Evolutionary conservation across 2,888 invertebrate genomes (phyloP).

Genomic region (Rhagonycha lutea): DNA sequence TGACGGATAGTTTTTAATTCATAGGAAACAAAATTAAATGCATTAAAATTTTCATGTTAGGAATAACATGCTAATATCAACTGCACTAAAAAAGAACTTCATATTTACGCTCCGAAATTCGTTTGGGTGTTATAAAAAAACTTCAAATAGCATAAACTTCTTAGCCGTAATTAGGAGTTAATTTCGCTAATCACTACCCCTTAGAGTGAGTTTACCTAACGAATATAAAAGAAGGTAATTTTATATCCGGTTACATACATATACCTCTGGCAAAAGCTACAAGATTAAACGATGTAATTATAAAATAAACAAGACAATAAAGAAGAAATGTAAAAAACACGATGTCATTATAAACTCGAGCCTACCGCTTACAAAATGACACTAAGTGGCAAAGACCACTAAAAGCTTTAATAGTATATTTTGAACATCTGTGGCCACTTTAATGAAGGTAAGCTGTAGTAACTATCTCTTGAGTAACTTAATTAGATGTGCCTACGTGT

Average conservation of each 20-base stretch:
- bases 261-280: not conserved
- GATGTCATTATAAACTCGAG: not conserved
- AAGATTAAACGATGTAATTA: not conserved
- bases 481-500: constrained; percentile 18
- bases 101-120: no score
- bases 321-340: not conserved
- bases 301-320: not conserved
- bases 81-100: no score
- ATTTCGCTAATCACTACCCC: not conserved
- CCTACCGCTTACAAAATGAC: constrained; percentile 13
- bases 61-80: no score
- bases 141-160: not conserved
- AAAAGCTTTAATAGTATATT: constrained; percentile 28
- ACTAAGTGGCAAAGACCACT: constrained; percentile 23
- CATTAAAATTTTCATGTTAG: no score
- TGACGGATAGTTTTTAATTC: no score
- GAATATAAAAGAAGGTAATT: not conserved
- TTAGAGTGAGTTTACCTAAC: no score
- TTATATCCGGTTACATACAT: not conserved
- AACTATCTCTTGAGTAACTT: constrained; percentile 20
- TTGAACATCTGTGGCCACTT: constrained; percentile 29
- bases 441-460: constrained; percentile 25
- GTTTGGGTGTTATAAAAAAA: not conserved
- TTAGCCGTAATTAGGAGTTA: not conserved
- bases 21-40: no score